phyloP scores from a whole-genome alignment of 2,797 vertebrate genomes.

The Sylvia borin region DNA sequence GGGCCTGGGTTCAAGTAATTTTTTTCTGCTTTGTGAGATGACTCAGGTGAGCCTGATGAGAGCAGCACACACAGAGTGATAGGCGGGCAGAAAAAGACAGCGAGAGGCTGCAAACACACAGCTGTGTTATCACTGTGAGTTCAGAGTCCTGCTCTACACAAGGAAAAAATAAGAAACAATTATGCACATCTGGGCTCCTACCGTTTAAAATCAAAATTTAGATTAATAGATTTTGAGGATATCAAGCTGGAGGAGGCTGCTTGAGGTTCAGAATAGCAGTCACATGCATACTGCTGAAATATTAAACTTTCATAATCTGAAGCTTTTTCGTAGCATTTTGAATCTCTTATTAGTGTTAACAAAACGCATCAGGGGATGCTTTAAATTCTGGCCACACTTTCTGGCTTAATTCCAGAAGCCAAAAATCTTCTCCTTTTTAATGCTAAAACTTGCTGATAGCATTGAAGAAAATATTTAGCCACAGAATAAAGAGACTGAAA shows the following conservation, averaged over 20 bases:
- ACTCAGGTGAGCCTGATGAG: not conserved
- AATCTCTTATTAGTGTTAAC: constrained; percentile 37
- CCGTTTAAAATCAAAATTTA: constrained; percentile 1
- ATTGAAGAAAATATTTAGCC: constrained; percentile 1
- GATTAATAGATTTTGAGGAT: not conserved
- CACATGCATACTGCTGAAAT: constrained; percentile 4
- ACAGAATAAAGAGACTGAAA: not conserved
- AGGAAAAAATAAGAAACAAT: constrained; percentile 16
- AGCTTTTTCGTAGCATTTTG: not conserved
- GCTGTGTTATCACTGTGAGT: not conserved
- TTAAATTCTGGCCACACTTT: constrained; percentile 35
- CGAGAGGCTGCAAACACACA: not conserved
- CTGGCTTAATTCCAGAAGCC: constrained; percentile 13
- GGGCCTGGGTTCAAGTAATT: not conserved
- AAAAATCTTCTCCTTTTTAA: not conserved
- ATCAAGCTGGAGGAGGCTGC: not conserved
- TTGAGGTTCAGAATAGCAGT: not conserved
- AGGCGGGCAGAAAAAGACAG: not conserved
- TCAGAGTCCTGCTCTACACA: not conserved
- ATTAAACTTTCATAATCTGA: constrained; percentile 27
- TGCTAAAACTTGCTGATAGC: not conserved
- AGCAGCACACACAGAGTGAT: not conserved
- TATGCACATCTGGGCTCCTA: constrained; percentile 20
- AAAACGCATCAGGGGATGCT: constrained; percentile 1
- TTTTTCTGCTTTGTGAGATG: not conserved